A percentile compares a stretch with the other conserved stretches of the same genome.
Evolutionary conservation across 2,113 vertebrate genomes (phyloP).

Genomic region (Malurus elegans): DNA sequence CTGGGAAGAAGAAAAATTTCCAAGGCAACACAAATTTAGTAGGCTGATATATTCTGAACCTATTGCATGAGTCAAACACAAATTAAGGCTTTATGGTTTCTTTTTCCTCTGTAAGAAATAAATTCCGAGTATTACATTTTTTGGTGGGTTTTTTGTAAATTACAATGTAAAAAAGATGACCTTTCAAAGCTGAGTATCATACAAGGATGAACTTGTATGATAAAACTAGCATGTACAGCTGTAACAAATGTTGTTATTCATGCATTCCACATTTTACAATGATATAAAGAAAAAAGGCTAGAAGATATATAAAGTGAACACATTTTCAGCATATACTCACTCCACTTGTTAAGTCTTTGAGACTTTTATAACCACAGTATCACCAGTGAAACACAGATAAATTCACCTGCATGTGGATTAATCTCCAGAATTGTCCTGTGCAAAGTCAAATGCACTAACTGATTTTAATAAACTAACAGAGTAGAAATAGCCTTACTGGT

Average conservation of each 20-base stretch:
- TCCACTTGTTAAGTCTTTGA: neutral
- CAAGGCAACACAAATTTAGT: neutral
- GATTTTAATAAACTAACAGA: neutral
- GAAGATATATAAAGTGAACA: neutral
- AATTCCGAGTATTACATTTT: neutral
- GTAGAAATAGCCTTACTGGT: neutral
- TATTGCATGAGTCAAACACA: neutral
- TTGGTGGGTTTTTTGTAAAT: accelerated
- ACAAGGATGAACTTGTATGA: neutral
- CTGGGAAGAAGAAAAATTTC: neutral
- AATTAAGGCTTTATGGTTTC: neutral
- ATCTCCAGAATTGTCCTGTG: neutral
- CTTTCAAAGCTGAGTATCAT: neutral
- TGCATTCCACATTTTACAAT: neutral
- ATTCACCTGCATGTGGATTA: neutral
- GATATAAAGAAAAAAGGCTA: neutral
- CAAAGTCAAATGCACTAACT: neutral
- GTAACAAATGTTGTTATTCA: neutral
- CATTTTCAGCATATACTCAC: neutral
- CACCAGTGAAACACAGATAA: neutral
- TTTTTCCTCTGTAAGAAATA: neutral
- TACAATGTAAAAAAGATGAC: neutral
- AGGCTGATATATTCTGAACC: neutral
- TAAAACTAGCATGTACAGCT: neutral
- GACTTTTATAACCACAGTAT: neutral